A percentile compares a stretch with the other conserved stretches of the same genome.
Conservation (phyloP, 2,113 vertebrate genomes). For the Mustela nigripes region DNA sequence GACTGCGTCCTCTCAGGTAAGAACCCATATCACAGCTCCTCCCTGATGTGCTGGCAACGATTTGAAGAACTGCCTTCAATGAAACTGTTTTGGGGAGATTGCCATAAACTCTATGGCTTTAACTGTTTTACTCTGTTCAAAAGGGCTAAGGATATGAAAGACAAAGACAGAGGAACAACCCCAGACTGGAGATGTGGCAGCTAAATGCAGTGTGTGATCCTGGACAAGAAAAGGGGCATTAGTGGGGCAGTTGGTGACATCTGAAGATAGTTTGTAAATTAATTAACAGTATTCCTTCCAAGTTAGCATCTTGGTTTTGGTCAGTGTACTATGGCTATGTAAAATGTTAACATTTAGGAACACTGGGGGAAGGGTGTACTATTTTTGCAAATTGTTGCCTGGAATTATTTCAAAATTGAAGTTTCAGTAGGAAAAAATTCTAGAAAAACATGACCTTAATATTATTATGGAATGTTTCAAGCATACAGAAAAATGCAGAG, state of each 20-base stretch:
- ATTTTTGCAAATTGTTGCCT: not conserved
- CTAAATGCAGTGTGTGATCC: not conserved
- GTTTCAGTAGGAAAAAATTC: not conserved
- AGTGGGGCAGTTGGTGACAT: not conserved
- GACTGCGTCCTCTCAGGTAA: not conserved
- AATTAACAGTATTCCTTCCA: not conserved
- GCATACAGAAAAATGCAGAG: not conserved
- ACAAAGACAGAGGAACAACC: not conserved
- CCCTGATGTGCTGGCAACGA: not conserved
- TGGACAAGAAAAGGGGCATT: not conserved
- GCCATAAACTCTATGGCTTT: not conserved
- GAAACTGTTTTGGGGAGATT: not conserved
- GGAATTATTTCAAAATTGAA: constrained; percentile 38
- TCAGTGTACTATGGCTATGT: no score
- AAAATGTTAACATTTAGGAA: not conserved
- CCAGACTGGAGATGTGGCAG: not conserved
- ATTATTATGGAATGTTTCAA: constrained; percentile 3
- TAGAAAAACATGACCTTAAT: not conserved
- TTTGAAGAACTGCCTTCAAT: not conserved
- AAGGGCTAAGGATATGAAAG: not conserved
- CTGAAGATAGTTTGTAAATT: not conserved
- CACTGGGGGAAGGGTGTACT: not conserved
- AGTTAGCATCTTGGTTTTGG: not conserved
- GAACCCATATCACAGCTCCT: not conserved
- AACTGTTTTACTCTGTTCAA: not conserved